Evolutionary conservation across 2,113 vertebrate species (phyloP), one percentile per base, ranked within the genome.

Genomic region (Equus przewalskii): DNA sequence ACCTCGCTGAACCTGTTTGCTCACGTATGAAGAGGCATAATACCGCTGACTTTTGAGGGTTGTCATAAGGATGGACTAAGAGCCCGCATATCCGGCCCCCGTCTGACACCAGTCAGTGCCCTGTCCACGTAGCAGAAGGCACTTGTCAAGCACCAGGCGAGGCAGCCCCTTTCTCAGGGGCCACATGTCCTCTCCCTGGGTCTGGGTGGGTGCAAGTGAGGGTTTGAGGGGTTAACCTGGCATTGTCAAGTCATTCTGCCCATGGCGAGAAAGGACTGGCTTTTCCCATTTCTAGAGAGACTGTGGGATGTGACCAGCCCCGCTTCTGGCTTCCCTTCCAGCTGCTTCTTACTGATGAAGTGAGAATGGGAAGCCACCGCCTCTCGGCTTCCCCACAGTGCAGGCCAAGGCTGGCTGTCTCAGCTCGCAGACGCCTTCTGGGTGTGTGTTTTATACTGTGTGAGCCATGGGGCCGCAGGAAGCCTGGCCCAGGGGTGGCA

Each of bases 1-100:
- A 60, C 97, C 33, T 24, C 76, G 97, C 96, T 70, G 95, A 97
- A 94, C 95, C 98, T 98, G 36, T 96, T 95, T 90, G 46, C 28
- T 54, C 28, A 10, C 18, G 30, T 41, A 4, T 22, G 41, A 80
- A 21, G 9, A 64, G 75, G 22, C 16, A 19, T 60, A n/a, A 10
- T 18, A 24, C 28, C n/a, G 36, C 51, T 24, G 30, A 30, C 18
- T 51, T 60, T 56, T 3, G 2, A 24, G 33, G 62, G 60, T 41
- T 22, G 26, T 14, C 44, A 1, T 51, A 49, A n/a, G 41, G 26
- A 75, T 46, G 51, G 46, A 60, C 60, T 91, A 10, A 85, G 51
- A 73, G 58, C 22, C 19, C 13, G 7, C 16, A 8, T 3, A 1
- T 14, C 13, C 67, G 21, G 49, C 24, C n/a, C 14, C 11, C n/a